These are phyloP conservation scores for Octomys mimax DNA, from an alignment of 2,797 vertebrate genomes.

Conservation along the genomic window DNA sequence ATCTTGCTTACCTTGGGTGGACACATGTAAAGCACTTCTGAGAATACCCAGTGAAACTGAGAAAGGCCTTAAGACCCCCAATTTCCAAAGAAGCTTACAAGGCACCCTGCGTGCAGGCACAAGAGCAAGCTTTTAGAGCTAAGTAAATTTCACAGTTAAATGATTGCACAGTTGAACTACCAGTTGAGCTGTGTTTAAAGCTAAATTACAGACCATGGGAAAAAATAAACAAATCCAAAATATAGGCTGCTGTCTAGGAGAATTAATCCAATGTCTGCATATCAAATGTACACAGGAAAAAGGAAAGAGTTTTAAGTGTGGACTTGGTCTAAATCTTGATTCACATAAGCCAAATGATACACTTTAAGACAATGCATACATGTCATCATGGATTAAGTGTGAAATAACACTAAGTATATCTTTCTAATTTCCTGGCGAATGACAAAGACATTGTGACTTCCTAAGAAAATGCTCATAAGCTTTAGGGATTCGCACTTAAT, in stretches of 20 bases:
- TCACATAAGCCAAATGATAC: neutral
- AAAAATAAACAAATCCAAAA: neutral
- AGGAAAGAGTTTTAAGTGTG: neutral
- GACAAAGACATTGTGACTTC: neutral
- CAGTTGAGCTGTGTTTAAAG: neutral
- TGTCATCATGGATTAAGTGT: neutral
- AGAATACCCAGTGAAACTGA: neutral
- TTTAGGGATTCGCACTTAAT: neutral
- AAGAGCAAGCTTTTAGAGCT: neutral
- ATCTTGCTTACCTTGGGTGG: neutral
- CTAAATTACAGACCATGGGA: neutral
- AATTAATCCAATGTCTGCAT: neutral
- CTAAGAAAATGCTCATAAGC: neutral
- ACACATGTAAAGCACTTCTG: neutral
- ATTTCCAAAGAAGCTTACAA: neutral
- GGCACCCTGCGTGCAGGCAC: neutral
- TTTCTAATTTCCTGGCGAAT: slow-evolving; percentile 1
- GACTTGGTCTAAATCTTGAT: neutral
- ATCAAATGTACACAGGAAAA: neutral
- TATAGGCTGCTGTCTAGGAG: neutral
- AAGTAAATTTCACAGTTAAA: slow-evolving; percentile 42
- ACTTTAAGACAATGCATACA: neutral
- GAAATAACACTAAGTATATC: neutral
- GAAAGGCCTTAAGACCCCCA: neutral
- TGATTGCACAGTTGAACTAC: neutral